Base-by-base conservation (phyloP, 1,140 invertebrate species). In the Akabosia matsudoensis region DNA sequence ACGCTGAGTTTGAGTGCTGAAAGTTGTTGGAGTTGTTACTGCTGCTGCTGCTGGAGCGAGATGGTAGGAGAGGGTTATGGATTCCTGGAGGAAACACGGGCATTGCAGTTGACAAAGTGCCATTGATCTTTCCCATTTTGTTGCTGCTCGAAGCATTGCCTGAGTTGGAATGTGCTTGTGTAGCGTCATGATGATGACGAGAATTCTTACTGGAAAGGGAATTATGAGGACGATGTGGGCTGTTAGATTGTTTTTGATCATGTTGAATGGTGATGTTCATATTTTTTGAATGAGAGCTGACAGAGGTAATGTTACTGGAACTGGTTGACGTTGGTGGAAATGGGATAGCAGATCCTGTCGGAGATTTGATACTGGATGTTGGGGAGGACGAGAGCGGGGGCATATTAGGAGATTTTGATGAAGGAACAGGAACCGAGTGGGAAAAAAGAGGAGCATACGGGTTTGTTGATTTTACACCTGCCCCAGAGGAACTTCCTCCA, bases 111-210 rank as follows among this genome's bases (percentile, higher is more conserved):
- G 70, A 45, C 37, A 72, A 3, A 7, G 70, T 72, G 34, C 70
- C 70, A 51, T 72, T 72, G 70, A 72, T 72, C 45, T 51, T 72
- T 51, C 73, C 74, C 18, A 10, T 78, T 70, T 51, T 51, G 67
- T 16, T 54, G 67, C 13, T 28, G 74, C n/a, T 71, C n/a, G n/a
- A n/a, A n/a, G n/a, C n/a, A 30, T 7, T 52, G 56, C 31, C 13
- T 28, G 61, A 75, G 28, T 70, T 26, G 4, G 54, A 30, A 24
- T 22, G 14, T 4, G 33, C 2, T 13, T 1, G 4, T 18, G 33
- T 4, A 45, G n/a, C 2, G 33, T 72, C 3, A 37, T 72, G 74
- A 51, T 1, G 75, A 56, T 71, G 73, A 3, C 37, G 70, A 34
- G 30, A 70, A 45, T 24, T 72, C 24, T 51, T 72, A 1, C 3